phyloP scores from a whole-genome alignment of 1,140 invertebrate genomes.

The Zaprionus inermis region DNA sequence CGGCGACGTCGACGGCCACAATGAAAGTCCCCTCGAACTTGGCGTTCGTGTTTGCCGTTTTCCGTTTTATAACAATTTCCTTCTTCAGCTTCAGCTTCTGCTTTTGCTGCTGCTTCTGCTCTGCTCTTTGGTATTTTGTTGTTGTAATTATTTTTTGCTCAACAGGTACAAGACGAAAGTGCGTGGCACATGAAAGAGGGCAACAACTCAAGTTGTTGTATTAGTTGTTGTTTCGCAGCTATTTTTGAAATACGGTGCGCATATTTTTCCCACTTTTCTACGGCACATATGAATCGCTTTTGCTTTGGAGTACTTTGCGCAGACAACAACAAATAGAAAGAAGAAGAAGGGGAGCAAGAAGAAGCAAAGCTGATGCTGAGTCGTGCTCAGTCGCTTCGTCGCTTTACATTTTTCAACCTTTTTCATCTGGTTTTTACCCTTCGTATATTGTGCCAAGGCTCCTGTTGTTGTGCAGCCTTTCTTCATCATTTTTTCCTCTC shows the following conservation, averaged over 20 bases:
- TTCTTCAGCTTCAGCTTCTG: background rate
- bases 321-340: background rate
- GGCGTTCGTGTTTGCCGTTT: slow-evolving; percentile 39
- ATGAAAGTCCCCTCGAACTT: slow-evolving; percentile 60
- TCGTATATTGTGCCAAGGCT: slow-evolving; percentile 31
- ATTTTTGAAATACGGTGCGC: slow-evolving; percentile 41
- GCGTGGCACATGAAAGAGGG: slow-evolving; percentile 36
- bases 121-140: slow-evolving; percentile 36
- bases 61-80: slow-evolving; percentile 44
- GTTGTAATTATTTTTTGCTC: slow-evolving; percentile 68
- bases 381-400: background rate
- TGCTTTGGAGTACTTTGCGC: background rate
- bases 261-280: slow-evolving; percentile 32
- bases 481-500: slow-evolving; percentile 15
- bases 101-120: slow-evolving; percentile 20
- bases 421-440: background rate
- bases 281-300: slow-evolving; percentile 13
- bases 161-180: slow-evolving; percentile 69
- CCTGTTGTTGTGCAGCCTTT: slow-evolving; percentile 25
- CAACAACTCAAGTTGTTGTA: slow-evolving; percentile 14
- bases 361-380: background rate
- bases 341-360: background rate
- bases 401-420: slow-evolving; percentile 22
- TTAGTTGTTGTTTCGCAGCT: slow-evolving; percentile 5
- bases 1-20: slow-evolving; percentile 6